Evolutionary conservation across 2,888 invertebrate genomes (phyloP), one percentile per base, ranked within the genome.

Genomic region (Belgica antarctica): DNA sequence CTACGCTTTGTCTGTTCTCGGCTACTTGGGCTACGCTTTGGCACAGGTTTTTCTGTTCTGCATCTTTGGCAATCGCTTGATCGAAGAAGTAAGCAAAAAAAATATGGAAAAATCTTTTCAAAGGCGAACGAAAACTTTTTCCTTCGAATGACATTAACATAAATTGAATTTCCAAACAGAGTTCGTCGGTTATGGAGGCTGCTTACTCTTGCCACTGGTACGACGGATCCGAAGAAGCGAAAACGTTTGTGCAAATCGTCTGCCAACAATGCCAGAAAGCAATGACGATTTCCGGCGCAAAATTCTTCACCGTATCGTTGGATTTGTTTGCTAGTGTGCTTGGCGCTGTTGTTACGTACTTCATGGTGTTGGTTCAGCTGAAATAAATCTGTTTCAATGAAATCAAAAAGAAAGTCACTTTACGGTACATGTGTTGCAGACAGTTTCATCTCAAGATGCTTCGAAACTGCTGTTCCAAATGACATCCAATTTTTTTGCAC

Each of bases 201-300:
- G 92, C 92, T 0, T 93, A 92, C 80, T 91, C 91, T 62, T 92
- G 92, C 75, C 92, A 92, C 73, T 93, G 92, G 92, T 93, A 92
- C 77, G 92, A 92, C 74, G 92, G 92, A 4, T 92, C 92, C 0
- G 92, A 93, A 76, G 92, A 93, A 76, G 92, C 92, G 0, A 92
- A 92, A 79, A 92, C 92, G 27, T 93, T 93, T 77, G 92, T 93
- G 1, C 92, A 92, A 80, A 93, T 93, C 75, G 92, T 93, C 10
- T 92, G 92, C 77, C 92, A 93, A 77, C 92, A 93, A 77, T 92
- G 92, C 78, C 92, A 93, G 80, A 92, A 92, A 76, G 89, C 92
- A 0, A 59, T 52, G 52, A 89, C 89, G 73, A 92, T 93, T 76
- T 92, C 92, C 1, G 92, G 92, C 72, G 92, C 92, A 1, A 92